Evolutionary conservation across 1,140 invertebrate species (phyloP), one percentile per base, ranked within the genome.

Genomic region (Nephila pilipes): DNA sequence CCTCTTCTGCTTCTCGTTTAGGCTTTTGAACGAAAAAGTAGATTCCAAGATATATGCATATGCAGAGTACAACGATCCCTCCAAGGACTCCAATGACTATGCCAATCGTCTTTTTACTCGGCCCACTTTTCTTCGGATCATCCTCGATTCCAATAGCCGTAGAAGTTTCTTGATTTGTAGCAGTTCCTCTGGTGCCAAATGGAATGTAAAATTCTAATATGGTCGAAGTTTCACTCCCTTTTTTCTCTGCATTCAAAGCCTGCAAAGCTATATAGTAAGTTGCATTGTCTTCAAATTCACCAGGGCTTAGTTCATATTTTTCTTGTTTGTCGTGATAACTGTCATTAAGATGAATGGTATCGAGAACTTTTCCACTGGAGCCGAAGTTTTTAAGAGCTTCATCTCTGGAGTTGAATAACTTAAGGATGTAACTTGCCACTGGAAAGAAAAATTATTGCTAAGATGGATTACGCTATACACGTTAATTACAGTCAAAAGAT

Each of bases 21-120:
- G 65, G 81, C 29, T 87, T 92, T 18, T 75, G 38, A 10, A 85
- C 75, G 22, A 46, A 38, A 32, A n/a, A 93, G 12, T 93, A 69
- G 3, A 93, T 20, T 18, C 20, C 32, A 0, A 89, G 16, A 65
- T 81, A 88, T 2, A 81, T n/a, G 14, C 18, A 20, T 18, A 89
- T 55, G 1, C 57, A 18, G 10, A 93, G 12, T 10, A 93, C 58
- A 54, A 89, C 60, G 2, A 88, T 63, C 0, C 32, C 25, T 14
- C 81, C 75, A 20, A 93, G 29, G 1, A 89, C 46, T 6, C 92
- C 92, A 14, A 93, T 38, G 55, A 89, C 22, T 20, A 93, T 63
- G 65, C 32, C 85, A 32, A 88, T 89, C 10, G 46, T 65, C 10
- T 63, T 57, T 14, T n/a, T 58, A 0, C 79, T 32, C n/a, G 20